Percentiles rank a stretch among this genome's conserved stretches.
These are phyloP conservation scores for Sicus ferrugineus DNA, from an alignment of 2,888 invertebrate genomes.

Conservation along the genomic window DNA sequence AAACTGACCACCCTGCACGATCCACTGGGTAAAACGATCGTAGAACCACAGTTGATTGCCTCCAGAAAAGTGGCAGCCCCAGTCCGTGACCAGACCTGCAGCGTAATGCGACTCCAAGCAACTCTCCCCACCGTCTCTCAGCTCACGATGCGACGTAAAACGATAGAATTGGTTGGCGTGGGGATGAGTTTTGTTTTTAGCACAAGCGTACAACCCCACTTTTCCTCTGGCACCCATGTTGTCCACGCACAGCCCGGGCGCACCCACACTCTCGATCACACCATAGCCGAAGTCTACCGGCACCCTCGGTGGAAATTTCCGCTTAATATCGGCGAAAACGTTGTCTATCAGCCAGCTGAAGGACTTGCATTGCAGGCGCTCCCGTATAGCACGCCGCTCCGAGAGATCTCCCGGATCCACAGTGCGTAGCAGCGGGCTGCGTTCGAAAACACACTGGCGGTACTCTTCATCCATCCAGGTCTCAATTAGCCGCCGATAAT, in stretches of 20 bases:
- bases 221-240: constrained; percentile 66
- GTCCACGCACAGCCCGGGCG: constrained; percentile 76
- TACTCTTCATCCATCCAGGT: constrained; percentile 98
- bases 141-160: constrained; percentile 4
- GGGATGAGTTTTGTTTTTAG: constrained; percentile 45
- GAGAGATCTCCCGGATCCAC: constrained; percentile 79
- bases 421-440: constrained; percentile 75
- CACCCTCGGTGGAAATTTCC: constrained; percentile 87
- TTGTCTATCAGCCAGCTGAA: constrained; percentile 95
- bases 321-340: constrained; percentile 86
- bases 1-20: constrained; percentile 41
- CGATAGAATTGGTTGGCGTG: constrained; percentile 51
- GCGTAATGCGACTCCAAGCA: constrained; percentile 86
- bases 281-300: constrained; percentile 83
- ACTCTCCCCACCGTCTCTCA: constrained; percentile 69
- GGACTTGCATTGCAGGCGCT: constrained; percentile 81
- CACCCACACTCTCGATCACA: constrained; percentile 72
- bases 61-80: constrained; percentile 85
- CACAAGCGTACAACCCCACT: constrained; percentile 50
- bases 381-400: constrained; percentile 77
- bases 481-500: constrained; percentile 89
- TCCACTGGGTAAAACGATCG: constrained; percentile 67
- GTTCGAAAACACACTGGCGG: constrained; percentile 81
- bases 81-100: constrained; percentile 76
- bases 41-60: constrained; percentile 94